phyloP scores from a whole-genome alignment of 53 echinoderm and acorn worm species.

The Echinometra lucunter region DNA sequence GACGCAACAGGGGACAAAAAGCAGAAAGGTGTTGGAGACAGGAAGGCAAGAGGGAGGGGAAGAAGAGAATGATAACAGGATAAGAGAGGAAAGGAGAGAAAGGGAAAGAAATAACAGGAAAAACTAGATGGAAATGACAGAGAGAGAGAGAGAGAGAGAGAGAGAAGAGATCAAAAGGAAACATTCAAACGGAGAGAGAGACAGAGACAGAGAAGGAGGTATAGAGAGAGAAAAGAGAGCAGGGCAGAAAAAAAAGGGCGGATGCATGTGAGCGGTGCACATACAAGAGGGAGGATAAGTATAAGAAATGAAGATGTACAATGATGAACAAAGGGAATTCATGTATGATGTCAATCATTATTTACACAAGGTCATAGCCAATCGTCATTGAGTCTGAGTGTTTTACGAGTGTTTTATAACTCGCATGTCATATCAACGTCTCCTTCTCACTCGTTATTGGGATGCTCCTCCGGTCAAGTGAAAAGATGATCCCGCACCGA shows the following conservation, averaged over 20 bases:
- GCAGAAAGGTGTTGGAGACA: too few relatives aligned
- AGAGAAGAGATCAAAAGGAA: neutral
- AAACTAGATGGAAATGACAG: too few relatives aligned
- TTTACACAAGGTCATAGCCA: constrained; percentile 52
- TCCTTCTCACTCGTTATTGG: constrained; percentile 52
- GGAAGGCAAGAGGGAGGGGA: too few relatives aligned
- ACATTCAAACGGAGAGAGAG: neutral
- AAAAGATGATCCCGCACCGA: neutral
- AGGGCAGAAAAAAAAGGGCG: neutral
- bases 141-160: neutral
- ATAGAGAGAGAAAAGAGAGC: neutral
- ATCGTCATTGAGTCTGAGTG: constrained; percentile 47
- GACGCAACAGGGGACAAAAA: too few relatives aligned
- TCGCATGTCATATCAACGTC: constrained; percentile 18
- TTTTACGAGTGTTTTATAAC: constrained; percentile 55
- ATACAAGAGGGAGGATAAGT: neutral
- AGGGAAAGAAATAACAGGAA: too few relatives aligned
- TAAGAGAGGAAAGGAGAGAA: too few relatives aligned
- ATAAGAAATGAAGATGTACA: neutral
- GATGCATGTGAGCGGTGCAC: neutral
- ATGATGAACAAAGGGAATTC: constrained; percentile 33
- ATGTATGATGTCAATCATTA: constrained; percentile 60
- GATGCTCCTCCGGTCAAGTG: neutral
- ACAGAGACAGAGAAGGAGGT: neutral
- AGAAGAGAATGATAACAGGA: too few relatives aligned